Evolutionary conservation across 2,888 invertebrate genomes (phyloP).

Genomic region (Octonoba sinensis): DNA sequence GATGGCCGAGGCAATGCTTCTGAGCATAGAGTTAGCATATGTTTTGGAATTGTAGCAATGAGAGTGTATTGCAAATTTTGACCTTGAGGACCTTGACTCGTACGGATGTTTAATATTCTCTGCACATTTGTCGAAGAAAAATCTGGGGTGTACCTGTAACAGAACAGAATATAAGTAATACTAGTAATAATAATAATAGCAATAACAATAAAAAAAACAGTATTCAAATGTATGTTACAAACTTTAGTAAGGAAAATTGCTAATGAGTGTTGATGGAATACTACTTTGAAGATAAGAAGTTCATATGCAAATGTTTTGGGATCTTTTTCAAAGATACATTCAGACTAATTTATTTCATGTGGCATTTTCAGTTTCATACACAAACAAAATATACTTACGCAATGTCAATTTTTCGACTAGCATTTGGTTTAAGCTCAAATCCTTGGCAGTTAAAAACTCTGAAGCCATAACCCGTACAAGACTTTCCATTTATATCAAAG

Average conservation of each 20-base stretch:
- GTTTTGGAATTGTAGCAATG: slow-evolving; percentile 78
- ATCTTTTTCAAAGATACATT: background rate
- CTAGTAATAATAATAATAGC: background rate
- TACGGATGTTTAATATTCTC: slow-evolving; percentile 74
- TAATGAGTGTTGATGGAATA: background rate
- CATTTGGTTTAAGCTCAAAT: slow-evolving; percentile 81
- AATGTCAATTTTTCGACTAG: slow-evolving; percentile 83
- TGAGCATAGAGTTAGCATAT: slow-evolving; percentile 80
- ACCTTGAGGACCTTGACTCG: slow-evolving; percentile 66
- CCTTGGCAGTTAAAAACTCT: slow-evolving; percentile 81
- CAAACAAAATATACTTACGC: slow-evolving; percentile 73
- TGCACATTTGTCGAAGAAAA: slow-evolving; percentile 84
- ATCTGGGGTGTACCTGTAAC: slow-evolving; percentile 82
- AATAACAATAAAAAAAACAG: background rate
- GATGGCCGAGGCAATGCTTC: slow-evolving; percentile 79
- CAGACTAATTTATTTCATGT: background rate
- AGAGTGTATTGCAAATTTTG: slow-evolving; percentile 78
- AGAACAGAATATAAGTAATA: slow-evolving; percentile 16
- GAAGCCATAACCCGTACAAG: slow-evolving; percentile 85
- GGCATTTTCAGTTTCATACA: background rate
- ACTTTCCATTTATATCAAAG: slow-evolving; percentile 77
- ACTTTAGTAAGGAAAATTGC: background rate
- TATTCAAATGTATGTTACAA: background rate
- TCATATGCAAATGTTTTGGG: background rate
- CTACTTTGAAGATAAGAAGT: background rate